Conservation (phyloP, 2,888 invertebrate genomes). For the Argyra leucocephala region DNA sequence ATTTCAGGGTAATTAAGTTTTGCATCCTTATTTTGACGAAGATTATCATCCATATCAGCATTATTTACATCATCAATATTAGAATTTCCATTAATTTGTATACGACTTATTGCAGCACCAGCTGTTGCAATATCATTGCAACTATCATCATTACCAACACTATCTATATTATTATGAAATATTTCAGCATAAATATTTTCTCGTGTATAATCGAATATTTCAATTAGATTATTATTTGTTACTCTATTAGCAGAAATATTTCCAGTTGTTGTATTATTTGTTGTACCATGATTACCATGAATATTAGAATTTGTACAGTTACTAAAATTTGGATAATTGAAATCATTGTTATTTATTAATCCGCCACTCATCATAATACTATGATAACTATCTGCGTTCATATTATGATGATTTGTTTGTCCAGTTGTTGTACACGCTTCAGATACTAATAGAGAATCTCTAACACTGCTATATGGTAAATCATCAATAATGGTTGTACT, state of each 20-base stretch:
- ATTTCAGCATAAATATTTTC: conserved; percentile 67
- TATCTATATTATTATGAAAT: conserved; percentile 39
- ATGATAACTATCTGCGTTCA: neutral
- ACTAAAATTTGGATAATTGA: conserved; percentile 19
- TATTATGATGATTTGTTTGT: neutral
- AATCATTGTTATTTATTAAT: neutral
- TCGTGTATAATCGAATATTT: conserved; percentile 39
- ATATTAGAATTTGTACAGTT: conserved; percentile 22
- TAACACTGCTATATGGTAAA: conserved; percentile 60
- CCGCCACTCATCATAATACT: neutral
- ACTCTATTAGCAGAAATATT: conserved; percentile 23
- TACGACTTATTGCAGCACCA: conserved; percentile 36
- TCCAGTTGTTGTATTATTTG: conserved; percentile 17
- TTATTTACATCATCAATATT: conserved; percentile 20
- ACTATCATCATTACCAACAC: conserved; percentile 15
- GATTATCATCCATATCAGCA: neutral
- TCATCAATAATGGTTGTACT: conserved; percentile 48
- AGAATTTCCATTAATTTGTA: conserved; percentile 37
- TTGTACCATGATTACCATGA: conserved; percentile 12
- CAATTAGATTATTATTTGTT: conserved; percentile 18
- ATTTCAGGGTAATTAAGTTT: conserved; percentile 14
- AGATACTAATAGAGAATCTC: conserved; percentile 49
- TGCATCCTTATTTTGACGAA: conserved; percentile 7
- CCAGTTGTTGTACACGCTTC: neutral
- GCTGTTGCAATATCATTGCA: conserved; percentile 12